These are phyloP conservation scores for Lepidurus apus DNA, from an alignment of 1,140 invertebrate species.

Conservation along the genomic window DNA sequence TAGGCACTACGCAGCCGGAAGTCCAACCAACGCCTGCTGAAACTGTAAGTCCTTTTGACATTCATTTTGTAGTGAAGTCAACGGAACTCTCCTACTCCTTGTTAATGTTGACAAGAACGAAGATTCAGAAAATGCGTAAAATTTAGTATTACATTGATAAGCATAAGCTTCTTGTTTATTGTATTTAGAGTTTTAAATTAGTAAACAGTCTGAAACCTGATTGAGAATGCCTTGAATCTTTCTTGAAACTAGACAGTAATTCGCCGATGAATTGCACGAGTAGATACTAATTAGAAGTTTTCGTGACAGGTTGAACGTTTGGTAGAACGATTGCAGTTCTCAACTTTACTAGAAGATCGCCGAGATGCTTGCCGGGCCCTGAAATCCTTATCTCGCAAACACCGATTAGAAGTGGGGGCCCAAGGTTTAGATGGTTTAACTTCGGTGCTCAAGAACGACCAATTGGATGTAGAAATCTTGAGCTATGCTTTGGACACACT, in stretches of 20 bases:
- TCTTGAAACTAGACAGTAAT: too few species aligned
- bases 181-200: too few species aligned
- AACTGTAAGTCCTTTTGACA: not conserved
- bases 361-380: conserved; percentile 93
- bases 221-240: too few species aligned
- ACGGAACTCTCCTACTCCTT: too few species aligned
- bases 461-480: conserved; percentile 83
- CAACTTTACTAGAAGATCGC: conserved; percentile 87
- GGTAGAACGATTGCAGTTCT: conserved; percentile 84
- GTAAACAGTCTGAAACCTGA: too few species aligned
- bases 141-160: too few species aligned
- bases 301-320: conserved; percentile 75
- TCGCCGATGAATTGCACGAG: too few species aligned
- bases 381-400: conserved; percentile 87
- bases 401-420: conserved; percentile 90
- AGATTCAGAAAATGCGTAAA: too few species aligned
- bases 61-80: too few species aligned
- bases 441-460: conserved; percentile 73
- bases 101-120: too few species aligned
- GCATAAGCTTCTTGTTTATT: too few species aligned
- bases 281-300: not conserved
- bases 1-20: conserved; percentile 25
- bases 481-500: conserved; percentile 87
- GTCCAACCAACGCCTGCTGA: conserved; percentile 22
- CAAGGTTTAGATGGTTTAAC: conserved; percentile 84